phyloP scores from a whole-genome alignment of 2,888 invertebrate species.

The Diarsia mendica region DNA sequence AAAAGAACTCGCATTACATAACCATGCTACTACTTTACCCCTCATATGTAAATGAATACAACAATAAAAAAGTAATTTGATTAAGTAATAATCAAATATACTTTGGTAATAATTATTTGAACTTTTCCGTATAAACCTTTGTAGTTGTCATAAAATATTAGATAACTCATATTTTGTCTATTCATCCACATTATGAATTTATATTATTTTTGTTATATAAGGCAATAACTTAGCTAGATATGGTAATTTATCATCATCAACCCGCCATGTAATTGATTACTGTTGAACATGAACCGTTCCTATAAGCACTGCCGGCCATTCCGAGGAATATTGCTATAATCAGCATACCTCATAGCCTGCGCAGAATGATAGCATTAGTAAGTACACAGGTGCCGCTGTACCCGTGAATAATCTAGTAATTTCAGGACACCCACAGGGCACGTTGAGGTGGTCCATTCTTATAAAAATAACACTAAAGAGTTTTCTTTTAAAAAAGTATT shows the following conservation, averaged over 20 bases:
- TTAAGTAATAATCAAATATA: constrained; percentile 17
- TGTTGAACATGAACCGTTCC: constrained; percentile 44
- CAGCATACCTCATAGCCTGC: constrained; percentile 25
- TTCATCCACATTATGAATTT: constrained; percentile 24
- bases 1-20: constrained; percentile 20
- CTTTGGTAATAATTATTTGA: constrained; percentile 1
- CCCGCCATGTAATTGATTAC: constrained; percentile 52
- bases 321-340: constrained; percentile 55
- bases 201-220: constrained; percentile 17
- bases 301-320: constrained; percentile 36
- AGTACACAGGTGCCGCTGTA: constrained; percentile 41
- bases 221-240: constrained; percentile 48
- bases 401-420: constrained; percentile 56
- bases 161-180: constrained; percentile 9
- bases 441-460: constrained; percentile 41
- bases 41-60: background rate
- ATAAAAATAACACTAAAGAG: constrained; percentile 41
- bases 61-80: constrained; percentile 12
- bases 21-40: constrained; percentile 16
- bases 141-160: background rate
- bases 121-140: constrained; percentile 3
- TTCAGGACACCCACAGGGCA: constrained; percentile 54
- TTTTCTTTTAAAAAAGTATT: constrained; percentile 48
- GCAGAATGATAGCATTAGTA: constrained; percentile 44
- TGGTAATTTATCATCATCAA: constrained; percentile 59